Conservation (phyloP, 2,113 vertebrate species). For the Vidua macroura region DNA sequence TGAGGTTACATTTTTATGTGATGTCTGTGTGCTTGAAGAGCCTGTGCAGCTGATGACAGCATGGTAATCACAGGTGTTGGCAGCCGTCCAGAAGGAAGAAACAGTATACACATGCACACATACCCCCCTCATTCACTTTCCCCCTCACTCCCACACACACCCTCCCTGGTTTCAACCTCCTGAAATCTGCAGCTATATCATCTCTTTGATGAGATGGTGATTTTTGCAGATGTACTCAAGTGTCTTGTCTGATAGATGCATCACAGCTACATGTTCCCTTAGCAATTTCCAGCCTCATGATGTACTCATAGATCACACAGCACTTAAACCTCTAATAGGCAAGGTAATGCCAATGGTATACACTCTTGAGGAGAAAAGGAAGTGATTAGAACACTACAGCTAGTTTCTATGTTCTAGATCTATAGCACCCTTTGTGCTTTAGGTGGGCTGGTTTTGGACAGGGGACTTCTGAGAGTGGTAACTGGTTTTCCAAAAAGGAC, state of each 20-base stretch:
- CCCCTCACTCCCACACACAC: background rate
- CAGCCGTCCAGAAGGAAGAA: background rate
- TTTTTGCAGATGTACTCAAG: background rate
- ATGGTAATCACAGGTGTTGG: background rate
- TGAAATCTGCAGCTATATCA: background rate
- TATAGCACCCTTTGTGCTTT: background rate
- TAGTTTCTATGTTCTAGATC: background rate
- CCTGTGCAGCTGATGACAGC: background rate
- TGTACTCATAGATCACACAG: background rate
- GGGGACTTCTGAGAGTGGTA: background rate
- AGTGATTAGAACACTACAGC: background rate
- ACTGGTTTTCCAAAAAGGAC: background rate
- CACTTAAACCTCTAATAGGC: background rate
- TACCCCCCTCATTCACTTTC: background rate
- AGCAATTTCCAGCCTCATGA: background rate
- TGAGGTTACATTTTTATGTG: background rate
- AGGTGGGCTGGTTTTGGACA: background rate
- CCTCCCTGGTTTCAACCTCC: background rate
- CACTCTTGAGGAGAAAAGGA: background rate
- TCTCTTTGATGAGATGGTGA: background rate
- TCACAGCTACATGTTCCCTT: accelerated
- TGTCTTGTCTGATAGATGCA: background rate
- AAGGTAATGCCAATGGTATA: background rate
- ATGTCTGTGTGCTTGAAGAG: background rate
- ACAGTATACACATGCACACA: background rate